Evolutionary conservation across 2,113 vertebrate genomes (phyloP), one percentile per base, ranked within the genome.

Genomic region (Cryptomyrus ogoouensis): DNA sequence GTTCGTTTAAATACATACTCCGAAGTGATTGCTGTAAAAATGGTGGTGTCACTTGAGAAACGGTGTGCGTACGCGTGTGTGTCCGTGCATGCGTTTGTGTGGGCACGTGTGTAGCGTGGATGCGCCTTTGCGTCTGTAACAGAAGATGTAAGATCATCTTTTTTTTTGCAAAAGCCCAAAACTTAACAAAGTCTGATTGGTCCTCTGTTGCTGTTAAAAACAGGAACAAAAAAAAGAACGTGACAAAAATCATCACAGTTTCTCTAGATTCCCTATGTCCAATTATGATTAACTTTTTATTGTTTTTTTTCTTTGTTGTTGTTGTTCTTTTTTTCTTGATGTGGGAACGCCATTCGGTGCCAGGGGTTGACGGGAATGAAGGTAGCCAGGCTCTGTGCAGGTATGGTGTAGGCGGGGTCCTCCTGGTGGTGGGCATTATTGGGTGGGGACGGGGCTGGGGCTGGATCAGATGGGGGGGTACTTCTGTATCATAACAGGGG

Each of bases 231-330:
- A 87, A 52, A 88, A 88, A 88, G 21, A 98, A 98, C 95, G 95
- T 96, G 96, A 95, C 93, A 88, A 88, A 96, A 97, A 97, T 97
- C 95, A 98, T 98, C 98, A 99, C 98, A 99, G 97, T 97, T 98
- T 97, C 91, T 98, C 96, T 99, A 98, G 98, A 98, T 98, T 98
- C 97, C 93, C 93, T 97, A 91, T 90, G 96, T 98, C 97, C 97
- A 98, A 97, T 98, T 98, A 97, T 97, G 97, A 97, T 98, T 97
- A 98, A 97, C 98, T 97, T 97, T 97, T 97, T 96, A 97, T 97
- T 96, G 97, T 94, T 96, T 96, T 94, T 95, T 95, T 94, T 90
- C 66, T 90, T 91, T 83, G 94, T 94, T 12, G 92, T 92, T 4
- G 50, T 83, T 93, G 87, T 94, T 93, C 94, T 96, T 95, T 95